These are phyloP conservation scores for Tetragnatha montana DNA, from an alignment of 2,888 invertebrate species.

Conservation along the genomic window DNA sequence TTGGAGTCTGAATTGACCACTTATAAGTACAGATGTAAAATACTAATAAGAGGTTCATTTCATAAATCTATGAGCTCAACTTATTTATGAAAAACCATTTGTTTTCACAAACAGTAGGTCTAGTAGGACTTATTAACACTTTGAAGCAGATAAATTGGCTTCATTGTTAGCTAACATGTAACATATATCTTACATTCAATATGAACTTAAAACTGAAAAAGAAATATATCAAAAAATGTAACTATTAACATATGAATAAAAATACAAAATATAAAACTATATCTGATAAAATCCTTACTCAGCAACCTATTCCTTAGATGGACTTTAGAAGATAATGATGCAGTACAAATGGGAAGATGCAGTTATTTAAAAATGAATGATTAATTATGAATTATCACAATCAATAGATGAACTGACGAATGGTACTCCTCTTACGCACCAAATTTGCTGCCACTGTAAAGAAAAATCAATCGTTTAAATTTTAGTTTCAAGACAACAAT, in stretches of 20 bases:
- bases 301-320: too few species aligned
- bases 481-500: background rate
- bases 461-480: background rate
- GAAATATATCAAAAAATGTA: background rate
- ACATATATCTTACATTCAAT: background rate
- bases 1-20: too few species aligned
- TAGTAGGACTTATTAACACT: too few species aligned
- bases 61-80: too few species aligned
- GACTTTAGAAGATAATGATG: background rate
- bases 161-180: too few species aligned
- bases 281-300: background rate
- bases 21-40: too few species aligned
- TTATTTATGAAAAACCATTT: too few species aligned
- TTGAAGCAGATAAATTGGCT: too few species aligned
- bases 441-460: constrained; percentile 70
- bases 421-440: constrained; percentile 65
- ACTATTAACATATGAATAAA: background rate
- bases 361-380: constrained; percentile 9
- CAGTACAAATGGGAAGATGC: background rate
- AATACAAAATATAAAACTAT: background rate
- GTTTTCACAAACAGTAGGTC: too few species aligned
- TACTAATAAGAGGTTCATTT: too few species aligned
- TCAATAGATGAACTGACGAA: constrained; percentile 66
- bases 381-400: constrained; percentile 44
- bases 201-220: background rate